phyloP scores from a whole-genome alignment of 2,888 invertebrate genomes.

The Thera britannica region DNA sequence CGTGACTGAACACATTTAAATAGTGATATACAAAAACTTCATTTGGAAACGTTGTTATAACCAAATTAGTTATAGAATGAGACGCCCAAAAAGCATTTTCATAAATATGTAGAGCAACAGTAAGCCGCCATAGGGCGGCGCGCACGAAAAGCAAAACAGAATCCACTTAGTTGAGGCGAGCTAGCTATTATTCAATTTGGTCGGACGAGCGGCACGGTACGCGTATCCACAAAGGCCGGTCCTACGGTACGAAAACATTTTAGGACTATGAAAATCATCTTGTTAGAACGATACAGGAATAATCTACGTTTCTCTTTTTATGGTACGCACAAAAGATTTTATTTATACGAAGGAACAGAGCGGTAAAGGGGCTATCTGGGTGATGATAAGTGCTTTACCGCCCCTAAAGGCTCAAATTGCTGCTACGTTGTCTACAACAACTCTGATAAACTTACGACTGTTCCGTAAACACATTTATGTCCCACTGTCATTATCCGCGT shows the following conservation, averaged over 20 bases:
- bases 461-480: constrained; percentile 8
- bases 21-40: constrained; percentile 1
- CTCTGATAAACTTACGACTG: constrained; percentile 17
- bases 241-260: constrained; percentile 48
- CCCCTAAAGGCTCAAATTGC: constrained; percentile 7
- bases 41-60: constrained; percentile 26
- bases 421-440: background rate
- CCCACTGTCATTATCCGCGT: constrained; percentile 4
- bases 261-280: constrained; percentile 36
- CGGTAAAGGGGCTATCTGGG: constrained; percentile 8
- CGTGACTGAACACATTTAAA: constrained; percentile 20
- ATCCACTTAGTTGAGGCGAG: constrained; percentile 73
- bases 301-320: constrained; percentile 11
- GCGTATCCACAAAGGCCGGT: constrained; percentile 59
- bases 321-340: constrained; percentile 13
- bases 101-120: constrained; percentile 50
- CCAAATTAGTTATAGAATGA: constrained; percentile 47
- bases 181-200: constrained; percentile 78
- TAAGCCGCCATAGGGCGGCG: constrained; percentile 51
- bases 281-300: constrained; percentile 20
- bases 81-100: constrained; percentile 46
- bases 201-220: constrained; percentile 47
- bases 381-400: constrained; percentile 22
- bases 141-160: constrained; percentile 72
- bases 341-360: constrained; percentile 1